A percentile compares a stretch with the other conserved stretches of the same genome.
Conservation (phyloP, 2,113 vertebrate genomes). For the Pomatostomus ruficeps region DNA sequence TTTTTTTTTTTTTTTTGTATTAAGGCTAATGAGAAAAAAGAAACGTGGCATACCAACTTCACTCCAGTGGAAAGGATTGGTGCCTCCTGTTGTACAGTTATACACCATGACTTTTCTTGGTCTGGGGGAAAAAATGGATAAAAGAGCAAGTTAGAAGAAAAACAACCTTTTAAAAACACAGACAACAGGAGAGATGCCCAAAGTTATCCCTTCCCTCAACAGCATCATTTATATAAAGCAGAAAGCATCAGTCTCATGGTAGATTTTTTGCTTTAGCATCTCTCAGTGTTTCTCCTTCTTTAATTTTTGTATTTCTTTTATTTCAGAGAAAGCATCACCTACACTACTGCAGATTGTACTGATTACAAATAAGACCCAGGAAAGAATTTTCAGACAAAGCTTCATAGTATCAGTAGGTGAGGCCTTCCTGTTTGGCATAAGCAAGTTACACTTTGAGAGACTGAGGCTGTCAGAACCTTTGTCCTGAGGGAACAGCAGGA, state of each 20-base stretch:
- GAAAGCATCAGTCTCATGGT: not conserved
- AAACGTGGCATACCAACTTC: slow-evolving; percentile 89
- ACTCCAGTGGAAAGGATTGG: slow-evolving; percentile 97
- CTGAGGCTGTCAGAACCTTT: not conserved
- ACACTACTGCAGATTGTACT: not conserved
- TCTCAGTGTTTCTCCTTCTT: not conserved
- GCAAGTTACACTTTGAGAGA: not conserved
- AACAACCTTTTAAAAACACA: not conserved
- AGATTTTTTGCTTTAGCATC: not conserved
- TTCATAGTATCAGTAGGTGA: not conserved
- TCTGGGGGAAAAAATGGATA: slow-evolving; percentile 64
- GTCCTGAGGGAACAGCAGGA: not conserved
- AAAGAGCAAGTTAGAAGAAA: not conserved
- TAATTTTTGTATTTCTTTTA: not conserved
- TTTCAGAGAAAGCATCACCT: not conserved
- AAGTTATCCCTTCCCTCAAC: not conserved
- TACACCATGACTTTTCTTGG: slow-evolving; percentile 90
- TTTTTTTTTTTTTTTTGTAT: not conserved
- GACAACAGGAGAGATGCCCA: not conserved
- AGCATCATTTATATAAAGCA: not conserved
- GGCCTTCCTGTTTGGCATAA: not conserved
- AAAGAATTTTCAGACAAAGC: not conserved
- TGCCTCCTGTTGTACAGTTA: slow-evolving; percentile 95
- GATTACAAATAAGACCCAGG: not conserved
- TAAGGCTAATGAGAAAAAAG: not conserved